Percentiles rank a stretch among this genome's conserved stretches.
Evolutionary conservation across 2,113 vertebrate genomes (phyloP).

Genomic region (Hemiscyllium ocellatum): DNA sequence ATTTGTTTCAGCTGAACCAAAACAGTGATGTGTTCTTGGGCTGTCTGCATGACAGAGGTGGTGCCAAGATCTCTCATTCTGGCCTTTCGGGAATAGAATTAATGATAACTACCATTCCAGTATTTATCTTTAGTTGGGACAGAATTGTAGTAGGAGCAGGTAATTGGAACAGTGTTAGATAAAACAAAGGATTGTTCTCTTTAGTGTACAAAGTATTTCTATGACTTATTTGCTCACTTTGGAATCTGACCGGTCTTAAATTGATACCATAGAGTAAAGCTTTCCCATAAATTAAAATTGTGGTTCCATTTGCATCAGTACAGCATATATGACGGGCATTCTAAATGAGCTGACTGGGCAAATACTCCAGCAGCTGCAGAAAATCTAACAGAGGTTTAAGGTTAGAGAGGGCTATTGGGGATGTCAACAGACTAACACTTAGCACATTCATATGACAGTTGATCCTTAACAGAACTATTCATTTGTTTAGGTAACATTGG

Average conservation of each 20-base stretch:
- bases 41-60: neutral
- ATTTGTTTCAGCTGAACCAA: neutral
- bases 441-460: neutral
- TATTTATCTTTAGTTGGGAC: neutral
- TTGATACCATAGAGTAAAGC: neutral
- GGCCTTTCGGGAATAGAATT: neutral
- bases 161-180: neutral
- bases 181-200: neutral
- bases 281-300: neutral
- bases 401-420: neutral
- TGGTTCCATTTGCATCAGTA: neutral
- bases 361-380: neutral
- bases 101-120: neutral
- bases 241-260: neutral
- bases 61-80: neutral
- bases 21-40: neutral
- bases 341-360: neutral
- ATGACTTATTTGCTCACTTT: neutral
- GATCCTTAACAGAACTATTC: neutral
- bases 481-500: neutral
- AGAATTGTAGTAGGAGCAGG: neutral
- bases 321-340: neutral
- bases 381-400: neutral
- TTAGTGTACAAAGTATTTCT: neutral
- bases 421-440: neutral